Percentiles rank a stretch among this genome's conserved stretches.
Evolutionary conservation across 2,888 invertebrate species (phyloP).

Genomic region (Eristalinus aeneus): DNA sequence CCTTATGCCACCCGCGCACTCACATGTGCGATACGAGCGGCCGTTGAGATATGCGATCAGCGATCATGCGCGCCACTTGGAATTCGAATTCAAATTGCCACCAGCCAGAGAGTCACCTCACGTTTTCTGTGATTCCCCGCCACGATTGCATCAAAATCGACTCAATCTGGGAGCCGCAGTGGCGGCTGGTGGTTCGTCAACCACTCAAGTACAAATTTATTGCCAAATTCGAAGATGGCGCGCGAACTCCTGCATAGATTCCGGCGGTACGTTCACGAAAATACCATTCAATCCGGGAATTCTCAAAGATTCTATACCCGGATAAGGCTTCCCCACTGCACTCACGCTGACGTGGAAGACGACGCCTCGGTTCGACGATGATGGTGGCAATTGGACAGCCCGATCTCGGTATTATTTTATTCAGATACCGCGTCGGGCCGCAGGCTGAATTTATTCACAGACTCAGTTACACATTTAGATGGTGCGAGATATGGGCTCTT

Average conservation of each 20-base stretch:
- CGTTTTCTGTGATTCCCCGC: slow-evolving; percentile 66
- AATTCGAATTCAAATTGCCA: slow-evolving; percentile 49
- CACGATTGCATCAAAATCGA: slow-evolving; percentile 68
- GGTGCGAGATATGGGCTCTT: slow-evolving; percentile 68
- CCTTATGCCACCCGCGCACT: slow-evolving; percentile 64
- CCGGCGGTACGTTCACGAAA: slow-evolving; percentile 59
- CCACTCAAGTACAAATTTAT: slow-evolving; percentile 51
- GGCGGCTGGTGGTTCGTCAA: neutral
- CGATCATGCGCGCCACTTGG: slow-evolving; percentile 8
- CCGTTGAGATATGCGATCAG: neutral
- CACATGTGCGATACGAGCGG: neutral
- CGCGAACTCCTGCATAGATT: slow-evolving; percentile 34
- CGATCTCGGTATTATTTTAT: slow-evolving; percentile 65
- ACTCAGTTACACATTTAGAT: slow-evolving; percentile 70
- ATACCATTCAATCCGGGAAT: slow-evolving; percentile 69
- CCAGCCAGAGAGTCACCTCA: slow-evolving; percentile 65
- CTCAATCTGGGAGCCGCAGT: slow-evolving; percentile 29
- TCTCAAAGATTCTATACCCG: slow-evolving; percentile 50
- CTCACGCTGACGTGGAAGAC: neutral
- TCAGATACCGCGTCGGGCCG: slow-evolving; percentile 52
- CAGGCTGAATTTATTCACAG: slow-evolving; percentile 63
- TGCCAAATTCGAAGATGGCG: slow-evolving; percentile 53
- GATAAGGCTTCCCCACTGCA: slow-evolving; percentile 38
- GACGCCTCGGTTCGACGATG: slow-evolving; percentile 17
- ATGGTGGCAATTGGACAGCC: slow-evolving; percentile 66